Evolutionary conservation across 2,888 invertebrate genomes (phyloP), one percentile per base, ranked within the genome.

Genomic region (Xestobium rufovillosum): DNA sequence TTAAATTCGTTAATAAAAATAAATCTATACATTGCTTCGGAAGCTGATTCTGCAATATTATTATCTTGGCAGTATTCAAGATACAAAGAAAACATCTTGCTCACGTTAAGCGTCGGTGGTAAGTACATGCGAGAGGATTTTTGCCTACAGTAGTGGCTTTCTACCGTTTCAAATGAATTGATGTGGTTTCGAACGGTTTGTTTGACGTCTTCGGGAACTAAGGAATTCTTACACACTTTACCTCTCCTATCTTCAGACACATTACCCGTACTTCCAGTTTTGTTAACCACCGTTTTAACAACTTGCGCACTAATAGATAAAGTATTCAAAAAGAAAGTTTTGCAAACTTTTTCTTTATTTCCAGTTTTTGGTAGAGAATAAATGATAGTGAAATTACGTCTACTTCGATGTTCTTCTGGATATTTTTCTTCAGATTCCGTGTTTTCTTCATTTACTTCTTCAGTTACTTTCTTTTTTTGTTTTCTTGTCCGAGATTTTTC

Each of bases 1-100:
- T 55, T 53, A 35, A 45, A 56, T 35, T 52, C 46, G 2, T 42
- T 45, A 29, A 50, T 51, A 37, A 55, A 50, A 29, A 53, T 41
- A 16, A 3, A 8, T 15, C 39, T 11, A 23, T 43, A 42, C 8
- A 44, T 41, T 15, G 39, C 38, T 33, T 37, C 32, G 9, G 42
- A 36, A 12, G 35, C 42, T 29, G 9, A n/a, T 30, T 36, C 16
- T 9, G 31, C 13, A 15, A 44, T 30, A 25, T 41, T 39, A n/a
- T 42, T 32, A 12, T 40, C 35, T 17, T 25, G 11, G 25, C 46
- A 46, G 26, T 42, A 34, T 14, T 46, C 42, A 17, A 28, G 13
- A 19, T 34, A 46, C 2, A 46, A 16, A 31, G 4, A 14, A 19
- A 34, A 46, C 42, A 46, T 46, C 32, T 44, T 44, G 3, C 35